Base-by-base conservation (phyloP, 1,140 invertebrate species). In the Bombus affinis region DNA sequence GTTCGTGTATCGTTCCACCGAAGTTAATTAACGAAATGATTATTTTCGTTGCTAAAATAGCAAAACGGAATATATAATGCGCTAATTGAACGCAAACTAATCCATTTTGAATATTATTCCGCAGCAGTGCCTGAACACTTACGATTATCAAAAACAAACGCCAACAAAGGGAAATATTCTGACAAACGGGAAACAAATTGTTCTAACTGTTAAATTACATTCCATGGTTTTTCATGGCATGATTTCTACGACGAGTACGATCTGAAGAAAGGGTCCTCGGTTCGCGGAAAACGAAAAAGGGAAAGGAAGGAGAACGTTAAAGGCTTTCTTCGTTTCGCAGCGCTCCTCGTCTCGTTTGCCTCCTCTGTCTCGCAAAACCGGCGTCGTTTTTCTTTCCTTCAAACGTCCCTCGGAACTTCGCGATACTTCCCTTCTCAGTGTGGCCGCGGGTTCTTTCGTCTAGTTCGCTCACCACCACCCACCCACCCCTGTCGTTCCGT, bases 271-370 rank as follows among this genome's bases (percentile, higher is more conserved):
- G 53, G 39, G 37, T 66, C 13, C 15, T n/a, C 39, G 25, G 5
- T 44, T 44, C 28, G 28, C 18, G 35, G n/a, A 53, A 59, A 66
- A 9, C 15, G 12, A 32, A 70, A 57, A 42, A 39, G 32, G 22
- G 25, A n/a, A 65, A 13, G 22, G 10, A 32, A 39, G 22, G 44
- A 47, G 62, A 77, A 83, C 74, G 57, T 77, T 83, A 57, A 77
- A 77, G 28, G n/a, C 59, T 68, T 75, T 76, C 72, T 66, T 76
- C 35, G 3, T 12, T 65, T 22, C 3, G 5, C 5, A 5, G 3
- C 18, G 59, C 53, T 25, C 25, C 71, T 42, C 70, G 71, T 59
- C 37, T 53, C 47, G 47, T 53, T 53, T 53, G 47, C 47, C 47
- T 53, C 47, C 47, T 53, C 47, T 53, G 47, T 53, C 47, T 59